Percentiles rank a stretch among this genome's conserved stretches.
phyloP scores from a whole-genome alignment of 2,113 vertebrate species.

The Brachypodius melanocephalos region DNA sequence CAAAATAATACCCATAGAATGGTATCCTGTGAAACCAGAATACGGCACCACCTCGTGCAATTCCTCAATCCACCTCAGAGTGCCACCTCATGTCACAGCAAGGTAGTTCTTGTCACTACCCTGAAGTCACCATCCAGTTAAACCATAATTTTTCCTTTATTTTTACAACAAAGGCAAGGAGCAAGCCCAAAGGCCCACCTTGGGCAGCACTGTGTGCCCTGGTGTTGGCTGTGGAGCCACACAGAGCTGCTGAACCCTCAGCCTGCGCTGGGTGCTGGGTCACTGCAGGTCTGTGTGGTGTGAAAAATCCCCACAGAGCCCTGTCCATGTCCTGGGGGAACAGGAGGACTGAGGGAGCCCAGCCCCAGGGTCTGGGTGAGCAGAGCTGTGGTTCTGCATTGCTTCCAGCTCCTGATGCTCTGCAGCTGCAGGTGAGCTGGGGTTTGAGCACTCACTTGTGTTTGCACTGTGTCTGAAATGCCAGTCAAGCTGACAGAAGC shows the following conservation, averaged over 20 bases:
- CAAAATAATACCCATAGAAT: not conserved
- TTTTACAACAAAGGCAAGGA: not conserved
- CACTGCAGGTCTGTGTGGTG: not conserved
- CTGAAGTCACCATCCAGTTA: not conserved
- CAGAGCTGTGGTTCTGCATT: not conserved
- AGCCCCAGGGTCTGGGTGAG: rapidly evolving
- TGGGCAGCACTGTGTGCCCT: not conserved
- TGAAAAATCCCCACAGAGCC: not conserved
- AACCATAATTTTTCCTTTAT: not conserved
- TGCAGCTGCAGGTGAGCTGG: not conserved
- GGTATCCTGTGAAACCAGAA: not conserved
- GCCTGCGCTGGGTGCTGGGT: not conserved
- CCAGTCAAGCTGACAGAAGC: not conserved
- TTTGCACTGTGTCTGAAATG: not conserved
- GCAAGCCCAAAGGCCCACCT: not conserved
- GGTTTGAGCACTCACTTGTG: not conserved
- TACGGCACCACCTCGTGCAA: not conserved
- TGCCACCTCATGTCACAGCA: not conserved
- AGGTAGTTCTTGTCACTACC: not conserved
- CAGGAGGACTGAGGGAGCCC: not conserved
- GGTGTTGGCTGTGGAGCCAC: not conserved
- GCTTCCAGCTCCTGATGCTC: not conserved
- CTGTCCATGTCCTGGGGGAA: rapidly evolving
- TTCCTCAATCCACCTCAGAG: not conserved
- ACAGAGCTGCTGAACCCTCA: not conserved